These are phyloP conservation scores for Alectura lathami DNA, from an alignment of 2,113 vertebrate species.

Conservation along the genomic window DNA sequence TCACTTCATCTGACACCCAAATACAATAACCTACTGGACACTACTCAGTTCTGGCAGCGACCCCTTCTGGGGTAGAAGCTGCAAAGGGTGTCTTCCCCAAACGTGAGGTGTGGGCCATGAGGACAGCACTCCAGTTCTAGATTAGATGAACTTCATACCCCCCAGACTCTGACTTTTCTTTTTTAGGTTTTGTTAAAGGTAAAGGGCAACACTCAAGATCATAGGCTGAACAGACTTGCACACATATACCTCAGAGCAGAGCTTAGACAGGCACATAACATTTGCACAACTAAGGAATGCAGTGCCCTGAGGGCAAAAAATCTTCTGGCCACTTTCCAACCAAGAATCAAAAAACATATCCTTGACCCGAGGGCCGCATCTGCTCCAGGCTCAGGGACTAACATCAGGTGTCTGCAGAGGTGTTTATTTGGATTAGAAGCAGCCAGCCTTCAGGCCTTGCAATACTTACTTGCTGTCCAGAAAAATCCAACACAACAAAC, in stretches of 20 bases:
- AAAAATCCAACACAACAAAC: background rate
- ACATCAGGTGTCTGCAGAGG: background rate
- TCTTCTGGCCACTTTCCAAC: background rate
- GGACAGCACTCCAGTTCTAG: background rate
- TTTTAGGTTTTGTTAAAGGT: background rate
- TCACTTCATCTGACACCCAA: background rate
- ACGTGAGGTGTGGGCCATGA: rapidly evolving
- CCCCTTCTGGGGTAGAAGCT: background rate
- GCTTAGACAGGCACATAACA: background rate
- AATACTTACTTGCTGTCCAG: background rate
- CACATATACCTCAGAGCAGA: background rate
- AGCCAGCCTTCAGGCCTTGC: background rate
- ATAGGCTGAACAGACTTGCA: background rate
- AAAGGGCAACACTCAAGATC: background rate
- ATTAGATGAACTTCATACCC: background rate
- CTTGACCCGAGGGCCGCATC: background rate
- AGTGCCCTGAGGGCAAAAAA: background rate
- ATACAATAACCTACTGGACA: background rate
- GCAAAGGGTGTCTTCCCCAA: background rate
- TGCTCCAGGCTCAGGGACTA: background rate
- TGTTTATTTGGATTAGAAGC: background rate
- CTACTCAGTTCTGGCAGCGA: rapidly evolving
- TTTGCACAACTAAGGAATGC: background rate
- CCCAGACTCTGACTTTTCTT: too few relatives aligned
- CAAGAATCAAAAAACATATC: background rate